Evolutionary conservation across 2,797 vertebrate genomes (phyloP).

Genomic region (Melanotaenia parkinsoni): DNA sequence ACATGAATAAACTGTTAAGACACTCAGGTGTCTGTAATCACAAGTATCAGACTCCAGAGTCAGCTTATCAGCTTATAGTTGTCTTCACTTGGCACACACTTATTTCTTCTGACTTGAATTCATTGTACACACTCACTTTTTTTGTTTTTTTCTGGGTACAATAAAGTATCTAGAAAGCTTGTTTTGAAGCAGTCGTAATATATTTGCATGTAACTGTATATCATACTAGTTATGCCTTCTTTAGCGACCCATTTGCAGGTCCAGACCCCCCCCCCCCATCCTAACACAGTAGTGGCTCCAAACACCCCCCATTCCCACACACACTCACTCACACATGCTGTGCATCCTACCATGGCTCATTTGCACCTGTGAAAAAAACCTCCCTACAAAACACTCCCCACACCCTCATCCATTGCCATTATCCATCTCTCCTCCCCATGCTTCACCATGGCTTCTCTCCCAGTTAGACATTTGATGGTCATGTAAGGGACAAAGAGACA

Average conservation of each 20-base stretch:
- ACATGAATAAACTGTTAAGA: constrained; percentile 7
- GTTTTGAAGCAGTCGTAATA: background rate
- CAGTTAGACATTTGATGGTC: constrained; percentile 44
- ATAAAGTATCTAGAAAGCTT: background rate
- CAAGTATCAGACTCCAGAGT: background rate
- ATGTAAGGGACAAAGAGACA: constrained; percentile 27
- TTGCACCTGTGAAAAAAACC: constrained; percentile 73
- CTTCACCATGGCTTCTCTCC: constrained; percentile 17
- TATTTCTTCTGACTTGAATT: background rate
- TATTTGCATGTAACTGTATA: constrained; percentile 17
- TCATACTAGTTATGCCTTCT: constrained; percentile 58
- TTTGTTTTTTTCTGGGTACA: background rate
- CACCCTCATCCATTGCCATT: constrained; percentile 41
- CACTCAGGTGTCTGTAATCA: constrained; percentile 14
- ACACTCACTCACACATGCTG: constrained; percentile 15
- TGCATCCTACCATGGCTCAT: constrained; percentile 53
- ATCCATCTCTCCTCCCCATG: constrained; percentile 57
- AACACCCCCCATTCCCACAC: constrained; percentile 37
- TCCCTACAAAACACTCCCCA: constrained; percentile 45
- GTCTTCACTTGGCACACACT: background rate
- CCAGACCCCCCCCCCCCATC: background rate
- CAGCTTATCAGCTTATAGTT: too few species aligned
- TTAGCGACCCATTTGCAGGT: constrained; percentile 50
- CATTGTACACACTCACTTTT: background rate
- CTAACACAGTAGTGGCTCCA: background rate